Evolutionary conservation across 2,888 invertebrate genomes (phyloP).

Genomic region (Argyresthia goedartella): DNA sequence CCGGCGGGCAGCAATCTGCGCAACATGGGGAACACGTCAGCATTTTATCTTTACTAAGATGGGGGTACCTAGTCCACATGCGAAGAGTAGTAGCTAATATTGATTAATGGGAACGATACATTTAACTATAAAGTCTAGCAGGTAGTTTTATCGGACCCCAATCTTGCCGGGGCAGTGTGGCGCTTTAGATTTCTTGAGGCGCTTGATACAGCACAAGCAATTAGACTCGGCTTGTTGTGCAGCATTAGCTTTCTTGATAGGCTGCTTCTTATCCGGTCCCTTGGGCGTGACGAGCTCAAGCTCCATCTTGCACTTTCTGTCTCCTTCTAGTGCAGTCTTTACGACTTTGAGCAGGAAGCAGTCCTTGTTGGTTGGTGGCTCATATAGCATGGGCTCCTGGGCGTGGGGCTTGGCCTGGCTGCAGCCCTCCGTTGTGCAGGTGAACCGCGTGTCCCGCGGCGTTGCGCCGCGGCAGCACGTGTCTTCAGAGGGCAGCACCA

Average conservation of each 20-base stretch:
- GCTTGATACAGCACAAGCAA: slow-evolving; percentile 39
- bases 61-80: no score
- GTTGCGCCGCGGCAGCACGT: slow-evolving; percentile 42
- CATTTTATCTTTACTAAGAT: no score
- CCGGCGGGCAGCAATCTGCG: slow-evolving; percentile 65
- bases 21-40: slow-evolving; percentile 22
- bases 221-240: slow-evolving; percentile 47
- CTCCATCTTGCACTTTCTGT: slow-evolving; percentile 74
- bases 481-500: slow-evolving; percentile 43
- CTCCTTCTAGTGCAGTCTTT: slow-evolving; percentile 74
- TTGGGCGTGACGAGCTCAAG: slow-evolving; percentile 77
- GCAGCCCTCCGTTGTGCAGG: slow-evolving; percentile 59
- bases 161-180: no score
- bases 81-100: no score
- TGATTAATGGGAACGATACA: no score
- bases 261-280: slow-evolving; percentile 66
- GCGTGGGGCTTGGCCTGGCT: slow-evolving; percentile 38
- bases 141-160: no score
- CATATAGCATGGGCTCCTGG: slow-evolving; percentile 24
- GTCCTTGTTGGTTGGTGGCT: slow-evolving; percentile 47
- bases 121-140: no score
- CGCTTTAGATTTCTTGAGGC: slow-evolving; percentile 20
- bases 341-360: slow-evolving; percentile 76
- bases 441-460: slow-evolving; percentile 48
- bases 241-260: slow-evolving; percentile 43